Base-by-base conservation (phyloP, 2,113 vertebrate species). In the Erpornis zantholeuca region DNA sequence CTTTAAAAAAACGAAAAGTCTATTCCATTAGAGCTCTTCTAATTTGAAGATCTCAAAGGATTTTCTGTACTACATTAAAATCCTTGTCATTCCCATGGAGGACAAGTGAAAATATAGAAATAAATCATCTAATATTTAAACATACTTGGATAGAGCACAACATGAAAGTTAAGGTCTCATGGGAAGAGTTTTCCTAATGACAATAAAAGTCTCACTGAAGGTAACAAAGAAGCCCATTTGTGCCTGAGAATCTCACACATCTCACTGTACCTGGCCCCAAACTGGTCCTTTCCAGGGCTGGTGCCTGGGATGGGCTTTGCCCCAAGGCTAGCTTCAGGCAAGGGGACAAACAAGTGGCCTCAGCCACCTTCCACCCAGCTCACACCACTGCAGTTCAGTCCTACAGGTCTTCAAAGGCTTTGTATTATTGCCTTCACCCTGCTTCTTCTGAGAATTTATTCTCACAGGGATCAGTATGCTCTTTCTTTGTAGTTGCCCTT, bases 231-330 rank as follows among this genome's bases (percentile, higher is more conserved):
- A 64, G 18, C 10, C 61, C 56, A 5, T 56, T 68, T 31, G n/a
- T 25, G 31, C 17, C 61, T 68, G 33, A 76, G 40, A 38, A 36
- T 78, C 29, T 53, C 49, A 24, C 1, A 0, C 1, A 0, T 44
- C 44, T 59, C 56, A 6, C 11, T 52, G 52, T 10, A 18, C 25
- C 21, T 45, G 38, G 31, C 16, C 40, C 45, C 1, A 0, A 28
- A 33, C 5, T 45, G 2, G 0, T 33, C 53, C 68, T 38, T 6
- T 6, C 20, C 2, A 2, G 13, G 24, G 29, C 22, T 7, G 1
- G 42, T 50, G 33, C 29, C 57, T 1, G 1, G 24, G 12, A 76
- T 38, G 27, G 50, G 42, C 47, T 82, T 85, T 92, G 33, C 33
- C 42, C 11, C 44, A 50, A 29, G 75, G 29, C 35, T 27, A 9